Base-by-base conservation (phyloP, 2,113 vertebrate genomes). In the Coregonus clupeaformis region DNA sequence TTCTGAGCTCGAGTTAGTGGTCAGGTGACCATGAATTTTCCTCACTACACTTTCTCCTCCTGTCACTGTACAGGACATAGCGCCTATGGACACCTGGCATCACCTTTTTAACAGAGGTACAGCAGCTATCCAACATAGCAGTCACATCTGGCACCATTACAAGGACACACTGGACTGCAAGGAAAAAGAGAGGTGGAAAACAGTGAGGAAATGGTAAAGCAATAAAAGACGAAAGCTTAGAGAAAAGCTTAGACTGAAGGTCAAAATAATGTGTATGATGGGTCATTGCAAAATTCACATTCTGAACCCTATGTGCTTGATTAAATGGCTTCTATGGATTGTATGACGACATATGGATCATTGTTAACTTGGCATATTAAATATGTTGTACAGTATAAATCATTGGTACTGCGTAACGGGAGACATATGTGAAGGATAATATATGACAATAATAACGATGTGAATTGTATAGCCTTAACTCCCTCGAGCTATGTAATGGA, bases 41-140 rank as follows among this genome's bases (percentile, higher is more conserved):
- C 65, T 67, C 65, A 4, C 65, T 42, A 9, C 18, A 67, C 30
- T 67, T 9, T n/a, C 36, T 67, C 30, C 32, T 20, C 30, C 65
- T 67, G 65, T 67, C 63, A 65, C 12, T 20, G 65, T 67, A 13
- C 30, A 65, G 24, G 30, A 67, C 65, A 67, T 7, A 67, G 18
- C 2, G 29, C 65, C 13, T 67, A 16, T 67, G 30, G 65, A 67
- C 65, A 67, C 29, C 65, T 67, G 65, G 65, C 27, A 6, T 29
- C 13, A 30, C 63, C 13, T 1, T 16, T 25, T 25, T 2, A 30
- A 65, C 63, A 65, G 49, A 52, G 49, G 7, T 6, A 60, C 57
- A 68, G 18, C 27, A 66, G 9, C 9, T 12, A 32, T 6, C 14
- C 64, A 66, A 20, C 64, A 63, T 22, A 24, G 62, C 24, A 29